Percentiles rank a stretch among this genome's conserved stretches.
Conservation (phyloP, 2,888 invertebrate genomes). For the Ormyrus rosae region DNA sequence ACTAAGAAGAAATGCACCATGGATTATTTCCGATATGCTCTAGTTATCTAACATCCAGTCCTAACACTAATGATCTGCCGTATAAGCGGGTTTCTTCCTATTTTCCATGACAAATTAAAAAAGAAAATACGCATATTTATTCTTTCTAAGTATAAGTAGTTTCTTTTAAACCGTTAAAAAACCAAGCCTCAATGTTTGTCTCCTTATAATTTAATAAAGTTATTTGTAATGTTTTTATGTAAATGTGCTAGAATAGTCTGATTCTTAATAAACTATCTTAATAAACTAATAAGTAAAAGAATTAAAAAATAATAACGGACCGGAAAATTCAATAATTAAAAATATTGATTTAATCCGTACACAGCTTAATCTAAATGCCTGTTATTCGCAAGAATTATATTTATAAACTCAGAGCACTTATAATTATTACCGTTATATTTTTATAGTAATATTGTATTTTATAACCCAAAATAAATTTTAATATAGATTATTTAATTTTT, state of each 20-base stretch:
- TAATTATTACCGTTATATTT: no score
- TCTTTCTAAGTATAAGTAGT: conserved; percentile 38
- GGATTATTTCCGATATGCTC: conserved; percentile 66
- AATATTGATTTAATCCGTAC: conserved; percentile 56
- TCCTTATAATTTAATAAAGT: conserved; percentile 44
- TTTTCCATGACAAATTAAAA: conserved; percentile 24
- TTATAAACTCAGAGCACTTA: no score
- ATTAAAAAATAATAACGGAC: conserved; percentile 53
- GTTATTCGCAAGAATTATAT: no score
- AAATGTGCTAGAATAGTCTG: conserved; percentile 42
- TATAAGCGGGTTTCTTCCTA: conserved; percentile 56
- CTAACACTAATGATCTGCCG: conserved; percentile 67
- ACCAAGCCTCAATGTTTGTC: conserved; percentile 38
- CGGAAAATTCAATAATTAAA: conserved; percentile 46
- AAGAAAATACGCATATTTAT: conserved; percentile 34
- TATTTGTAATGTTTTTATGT: conserved; percentile 48
- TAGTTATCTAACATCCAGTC: conserved; percentile 68
- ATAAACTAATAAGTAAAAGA: conserved; percentile 52
- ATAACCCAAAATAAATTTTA: no score
- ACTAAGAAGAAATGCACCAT: conserved; percentile 71
- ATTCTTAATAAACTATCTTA: conserved; percentile 49
- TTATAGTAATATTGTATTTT: no score
- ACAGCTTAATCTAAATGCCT: conserved; percentile 61
- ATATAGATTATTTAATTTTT: no score
- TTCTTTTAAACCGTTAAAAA: conserved; percentile 40